A percentile compares a stretch with the other conserved stretches of the same genome.
These are phyloP conservation scores for Drosophila rufa DNA, from an alignment of 1,140 invertebrate genomes.

Conservation along the genomic window DNA sequence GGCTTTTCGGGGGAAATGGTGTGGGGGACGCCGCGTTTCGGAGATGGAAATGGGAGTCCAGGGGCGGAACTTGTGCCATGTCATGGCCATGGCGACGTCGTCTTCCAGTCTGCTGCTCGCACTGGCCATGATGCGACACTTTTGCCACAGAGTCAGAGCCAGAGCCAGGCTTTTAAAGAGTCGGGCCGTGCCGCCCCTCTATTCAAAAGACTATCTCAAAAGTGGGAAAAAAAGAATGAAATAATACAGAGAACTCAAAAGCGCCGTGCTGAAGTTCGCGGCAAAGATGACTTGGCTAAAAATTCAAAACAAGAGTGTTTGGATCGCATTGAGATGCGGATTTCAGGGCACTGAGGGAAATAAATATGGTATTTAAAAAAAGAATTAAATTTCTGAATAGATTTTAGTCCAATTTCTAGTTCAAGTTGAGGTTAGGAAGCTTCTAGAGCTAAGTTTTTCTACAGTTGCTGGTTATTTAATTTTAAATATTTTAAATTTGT, in stretches of 20 bases:
- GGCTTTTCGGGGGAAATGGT: conserved; percentile 36
- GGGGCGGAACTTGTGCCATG: conserved; percentile 59
- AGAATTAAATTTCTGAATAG: neutral
- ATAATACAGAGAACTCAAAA: conserved; percentile 45
- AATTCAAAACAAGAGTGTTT: conserved; percentile 51
- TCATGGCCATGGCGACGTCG: conserved; percentile 72
- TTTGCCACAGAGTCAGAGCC: conserved; percentile 19
- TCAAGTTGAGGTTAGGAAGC: no score
- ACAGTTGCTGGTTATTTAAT: no score
- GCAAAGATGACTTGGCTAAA: conserved; percentile 68
- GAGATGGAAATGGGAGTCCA: conserved; percentile 34
- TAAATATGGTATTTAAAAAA: neutral
- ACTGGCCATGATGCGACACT: conserved; percentile 72
- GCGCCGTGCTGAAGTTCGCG: conserved; percentile 76
- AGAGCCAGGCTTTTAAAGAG: conserved; percentile 62
- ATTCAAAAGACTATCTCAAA: conserved; percentile 63
- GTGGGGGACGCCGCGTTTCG: neutral
- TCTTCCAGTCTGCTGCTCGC: conserved; percentile 78
- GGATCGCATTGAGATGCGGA: conserved; percentile 45
- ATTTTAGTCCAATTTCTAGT: neutral
- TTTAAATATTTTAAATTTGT: no score
- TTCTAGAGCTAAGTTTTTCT: no score
- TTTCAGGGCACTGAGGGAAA: conserved; percentile 26
- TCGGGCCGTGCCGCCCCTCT: conserved; percentile 24
- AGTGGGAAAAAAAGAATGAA: conserved; percentile 24